Base-by-base conservation (phyloP, 2,797 vertebrate genomes). In the Helicolenus hilgendorfi region DNA sequence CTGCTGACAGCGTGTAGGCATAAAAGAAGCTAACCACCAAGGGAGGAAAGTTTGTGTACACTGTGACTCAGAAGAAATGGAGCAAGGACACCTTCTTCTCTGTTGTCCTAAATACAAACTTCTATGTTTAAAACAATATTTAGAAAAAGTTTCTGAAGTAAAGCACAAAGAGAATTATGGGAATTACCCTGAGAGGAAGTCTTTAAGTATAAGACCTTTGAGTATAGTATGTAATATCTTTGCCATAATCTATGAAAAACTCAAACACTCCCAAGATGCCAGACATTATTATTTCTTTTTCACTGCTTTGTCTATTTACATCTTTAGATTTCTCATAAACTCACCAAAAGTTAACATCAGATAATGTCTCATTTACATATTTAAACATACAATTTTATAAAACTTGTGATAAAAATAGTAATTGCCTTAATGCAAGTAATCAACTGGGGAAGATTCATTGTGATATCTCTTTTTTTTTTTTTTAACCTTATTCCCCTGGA, bases 91-190 rank as follows among this genome's bases (percentile, higher is more conserved):
- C 59, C 26, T 41, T 74, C 71, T 79, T 67, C 72, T 81, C 81
- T 69, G 38, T 63, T 67, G 41, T 79, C 80, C 83, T 89, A 58
- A 78, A 83, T 87, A 64, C 41, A 71, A 79, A 85, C 29, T 27
- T 75, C 20, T 31, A 10, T 10, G 14, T 62, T 35, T 20, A 15
- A 75, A 79, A 77, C 79, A 62, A 27, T 3, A 18, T 20, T 4
- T 26, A 10, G 11, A 45, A 69, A 55, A 45, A 49, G 4, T 29
- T 71, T 68, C 59, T 31, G 31, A 2, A 49, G 22, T 41, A 4
- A 56, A 59, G 35, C 53, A 53, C 3, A 0, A 6, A 22, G 7
- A 29, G 8, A 41, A 41, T 41, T 41, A 41, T 15, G 13, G 38
- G 38, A 41, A 41, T 15, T 41, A 41, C 38, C 0, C 38, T 15